phyloP scores from a whole-genome alignment of 2,888 invertebrate species.

The Caenorhabditis becei region DNA sequence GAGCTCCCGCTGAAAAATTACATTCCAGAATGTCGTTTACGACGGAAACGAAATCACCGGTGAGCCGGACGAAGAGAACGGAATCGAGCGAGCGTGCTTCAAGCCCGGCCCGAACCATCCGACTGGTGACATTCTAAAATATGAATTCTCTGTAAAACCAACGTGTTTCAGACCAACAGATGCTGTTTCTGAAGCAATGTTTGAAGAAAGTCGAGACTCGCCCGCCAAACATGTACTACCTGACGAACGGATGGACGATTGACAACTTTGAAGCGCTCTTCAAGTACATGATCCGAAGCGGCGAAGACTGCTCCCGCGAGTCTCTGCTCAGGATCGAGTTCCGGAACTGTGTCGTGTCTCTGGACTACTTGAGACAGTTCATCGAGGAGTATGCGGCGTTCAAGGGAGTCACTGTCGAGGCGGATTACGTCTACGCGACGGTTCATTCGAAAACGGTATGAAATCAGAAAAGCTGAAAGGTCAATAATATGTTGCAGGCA shows the following conservation, averaged over 20 bases:
- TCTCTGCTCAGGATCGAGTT: conserved; percentile 51
- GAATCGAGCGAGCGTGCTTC: conserved; percentile 42
- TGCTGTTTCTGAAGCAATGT: conserved; percentile 58
- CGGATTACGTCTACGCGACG: conserved; percentile 54
- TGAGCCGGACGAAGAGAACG: conserved; percentile 41
- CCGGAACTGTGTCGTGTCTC: conserved; percentile 25
- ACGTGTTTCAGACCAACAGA: conserved; percentile 42
- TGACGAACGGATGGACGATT: conserved; percentile 52
- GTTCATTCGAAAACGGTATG: conserved; percentile 48
- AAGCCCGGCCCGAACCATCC: conserved; percentile 48
- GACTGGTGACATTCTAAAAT: conserved; percentile 12
- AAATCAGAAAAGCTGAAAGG: conserved; percentile 35
- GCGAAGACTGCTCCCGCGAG: conserved; percentile 20
- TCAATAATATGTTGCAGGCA: conserved; percentile 1
- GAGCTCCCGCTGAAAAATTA: not conserved
- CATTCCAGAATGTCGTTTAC: conserved; percentile 51
- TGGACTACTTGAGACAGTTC: conserved; percentile 33
- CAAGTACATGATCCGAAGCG: conserved; percentile 45
- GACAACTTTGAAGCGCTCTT: conserved; percentile 55
- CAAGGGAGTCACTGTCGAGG: conserved; percentile 34
- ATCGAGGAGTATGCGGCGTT: conserved; percentile 39
- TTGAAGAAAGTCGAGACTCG: conserved; percentile 48
- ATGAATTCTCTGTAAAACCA: too few relatives aligned
- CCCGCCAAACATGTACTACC: conserved; percentile 55
- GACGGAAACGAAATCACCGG: conserved; percentile 57